Base-by-base conservation (phyloP, 2,113 vertebrate genomes). In the Hippocampus mohnikei region DNA sequence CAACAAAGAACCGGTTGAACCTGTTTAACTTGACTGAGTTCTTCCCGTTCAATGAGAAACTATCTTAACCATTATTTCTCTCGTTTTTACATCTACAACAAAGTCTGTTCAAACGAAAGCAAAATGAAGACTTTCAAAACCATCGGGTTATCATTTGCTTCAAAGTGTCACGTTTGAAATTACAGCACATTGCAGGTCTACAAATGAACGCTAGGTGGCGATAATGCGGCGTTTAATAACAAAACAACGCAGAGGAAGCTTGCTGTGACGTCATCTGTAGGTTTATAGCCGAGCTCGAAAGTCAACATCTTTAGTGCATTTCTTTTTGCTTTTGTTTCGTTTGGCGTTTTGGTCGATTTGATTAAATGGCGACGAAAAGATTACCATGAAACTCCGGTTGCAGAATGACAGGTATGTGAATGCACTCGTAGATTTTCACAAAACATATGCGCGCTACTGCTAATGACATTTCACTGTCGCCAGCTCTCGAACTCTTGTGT, bases 391-490 rank as follows among this genome's bases (percentile, higher is more conserved):
- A 91, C 90, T 88, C 71, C 86, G 93, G 71, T 59, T 86, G 87
- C 91, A 92, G 74, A 83, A 88, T 93, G 93, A 94, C 88, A 92
- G 94, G 94, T 93, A 84, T 84, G 80, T 37, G 2, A 71, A n/a
- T 40, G 59, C 58, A 42, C 29, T 66, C 37, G 7, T 9, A 23
- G 13, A 42, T 44, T 12, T 40, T 58, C 52, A 16, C 48, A 13
- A 67, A 77, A 66, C 72, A 81, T 44, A 42, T 59, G 74, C 73
- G 81, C 74, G 76, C 80, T 77, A 84, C 77, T 76, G 85, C 80
- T 84, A 85, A 82, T 55, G 13, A 16, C 42, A 41, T 16, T 5
- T 2, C 68, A 29, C 42, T 9, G 37, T 8, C n/a, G 27, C 20
- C 23, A 55, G 42, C 67, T 75, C 4, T 0, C 21, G 4, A 61